Percentiles rank a stretch among this genome's conserved stretches.
Conservation (phyloP, 2,113 vertebrate genomes). For the Garra rufa region DNA sequence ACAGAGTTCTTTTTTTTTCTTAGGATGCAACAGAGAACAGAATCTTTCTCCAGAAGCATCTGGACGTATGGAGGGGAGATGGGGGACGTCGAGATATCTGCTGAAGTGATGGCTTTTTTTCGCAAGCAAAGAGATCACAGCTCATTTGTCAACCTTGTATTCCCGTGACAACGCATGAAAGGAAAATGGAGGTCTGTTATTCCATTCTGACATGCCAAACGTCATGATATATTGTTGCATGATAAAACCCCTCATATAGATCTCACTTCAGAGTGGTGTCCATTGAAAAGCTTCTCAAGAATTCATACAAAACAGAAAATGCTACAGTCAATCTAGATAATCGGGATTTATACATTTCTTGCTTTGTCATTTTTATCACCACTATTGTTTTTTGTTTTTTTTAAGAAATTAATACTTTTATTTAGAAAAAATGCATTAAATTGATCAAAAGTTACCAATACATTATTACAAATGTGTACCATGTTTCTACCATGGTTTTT, state of each 20-base stretch:
- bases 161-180: slow-evolving; percentile 41
- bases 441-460: not conserved
- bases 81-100: slow-evolving; percentile 48
- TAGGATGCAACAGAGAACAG: not conserved
- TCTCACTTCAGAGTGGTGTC: slow-evolving; percentile 19
- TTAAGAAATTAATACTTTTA: not conserved
- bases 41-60: slow-evolving; percentile 48
- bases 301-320: slow-evolving; percentile 26
- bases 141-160: slow-evolving; percentile 56
- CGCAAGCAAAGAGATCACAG: slow-evolving; percentile 48
- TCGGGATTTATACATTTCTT: not conserved
- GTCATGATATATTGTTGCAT: slow-evolving; percentile 35
- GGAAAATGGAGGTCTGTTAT: slow-evolving; percentile 48
- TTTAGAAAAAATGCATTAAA: not conserved
- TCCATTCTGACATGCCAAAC: slow-evolving; percentile 40
- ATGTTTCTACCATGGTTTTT: no score
- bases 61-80: slow-evolving; percentile 32
- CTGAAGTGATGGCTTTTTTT: slow-evolving; percentile 48
- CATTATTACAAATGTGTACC: no score
- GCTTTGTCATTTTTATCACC: not conserved
- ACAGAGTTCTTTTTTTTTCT: no score
- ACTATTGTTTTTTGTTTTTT: no score
- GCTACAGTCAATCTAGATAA: slow-evolving; percentile 23
- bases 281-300: slow-evolving; percentile 38
- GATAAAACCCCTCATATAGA: slow-evolving; percentile 34